A percentile compares a stretch with the other conserved stretches of the same genome.
These are phyloP conservation scores for Zapornia atra DNA, from an alignment of 2,113 vertebrate genomes.

Conservation along the genomic window DNA sequence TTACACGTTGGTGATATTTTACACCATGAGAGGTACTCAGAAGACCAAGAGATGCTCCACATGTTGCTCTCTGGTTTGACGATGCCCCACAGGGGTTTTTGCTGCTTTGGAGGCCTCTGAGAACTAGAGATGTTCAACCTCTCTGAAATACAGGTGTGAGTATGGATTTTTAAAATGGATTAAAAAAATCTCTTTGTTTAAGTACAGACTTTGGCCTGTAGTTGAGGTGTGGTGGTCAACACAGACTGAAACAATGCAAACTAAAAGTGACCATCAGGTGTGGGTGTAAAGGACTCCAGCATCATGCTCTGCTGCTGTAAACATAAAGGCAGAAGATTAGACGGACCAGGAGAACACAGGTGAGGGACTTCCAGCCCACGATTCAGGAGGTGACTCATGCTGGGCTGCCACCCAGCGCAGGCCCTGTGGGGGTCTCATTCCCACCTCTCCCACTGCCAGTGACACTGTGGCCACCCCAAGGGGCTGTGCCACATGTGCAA, in stretches of 20 bases:
- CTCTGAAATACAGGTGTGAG: background rate
- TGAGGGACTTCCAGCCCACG: background rate
- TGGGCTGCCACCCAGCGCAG: rapidly evolving
- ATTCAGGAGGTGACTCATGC: background rate
- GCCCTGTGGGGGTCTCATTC: background rate
- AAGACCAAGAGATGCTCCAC: background rate
- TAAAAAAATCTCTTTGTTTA: background rate
- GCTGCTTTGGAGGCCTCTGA: background rate
- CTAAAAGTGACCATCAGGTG: background rate
- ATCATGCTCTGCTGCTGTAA: background rate
- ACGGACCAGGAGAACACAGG: background rate
- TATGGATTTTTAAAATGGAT: background rate
- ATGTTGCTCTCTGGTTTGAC: background rate
- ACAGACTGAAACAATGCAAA: background rate
- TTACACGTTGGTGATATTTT: background rate
- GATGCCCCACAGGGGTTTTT: background rate
- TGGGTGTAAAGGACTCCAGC: rapidly evolving
- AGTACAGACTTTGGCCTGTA: background rate
- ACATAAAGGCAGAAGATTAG: background rate
- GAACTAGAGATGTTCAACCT: background rate
- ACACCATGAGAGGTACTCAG: rapidly evolving
- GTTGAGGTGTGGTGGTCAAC: background rate
- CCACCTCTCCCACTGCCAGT: background rate
- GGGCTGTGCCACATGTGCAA: background rate
- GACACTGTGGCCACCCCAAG: rapidly evolving